Evolutionary conservation across 2,113 vertebrate genomes (phyloP), one percentile per base, ranked within the genome.

Genomic region (Symphodus melops): DNA sequence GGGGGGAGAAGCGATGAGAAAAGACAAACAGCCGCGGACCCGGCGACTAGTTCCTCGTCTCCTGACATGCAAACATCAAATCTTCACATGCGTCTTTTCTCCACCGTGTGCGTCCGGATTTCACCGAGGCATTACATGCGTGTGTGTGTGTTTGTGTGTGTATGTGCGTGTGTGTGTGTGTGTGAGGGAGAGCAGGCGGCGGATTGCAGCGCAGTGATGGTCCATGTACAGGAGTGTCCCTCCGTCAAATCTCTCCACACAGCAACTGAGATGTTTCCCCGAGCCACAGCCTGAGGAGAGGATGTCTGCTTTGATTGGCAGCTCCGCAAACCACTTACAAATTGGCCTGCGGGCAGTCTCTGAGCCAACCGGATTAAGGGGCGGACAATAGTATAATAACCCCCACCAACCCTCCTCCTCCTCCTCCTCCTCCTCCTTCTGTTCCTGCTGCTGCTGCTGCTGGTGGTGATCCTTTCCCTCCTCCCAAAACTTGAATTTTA

Each of bases 221-320:
- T 92, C 93, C 91, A 88, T 62, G 89, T 69, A 83, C 88, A 67
- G 84, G 81, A 88, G 84, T 69, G 89, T 92, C 88, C 90, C 92
- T 93, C 89, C 84, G 93, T 93, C 92, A 92, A 91, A 92, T 94
- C 93, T 85, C 92, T 94, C 90, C 91, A 93, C 92, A 89, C 93
- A 73, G 92, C 92, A 88, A 94, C 94, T 93, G 93, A 93, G 89
- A 88, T 82, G 90, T 86, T 89, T n/a, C n/a, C 74, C 84, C 61
- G 70, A 69, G 92, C 88, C 91, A 86, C 93, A 82, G 92, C 90
- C 88, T 86, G 88, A 91, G 85, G 91, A 92, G 90, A 92, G 90
- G 92, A 91, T 42, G 92, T 89, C 85, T 74, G 67, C 78, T 76
- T 70, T 94, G 94, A 95, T 91, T 94, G 94, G 91, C 94, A 93